These are phyloP conservation scores for Trichomalopsis sarcophagae DNA, from an alignment of 1,140 invertebrate genomes.

Conservation along the genomic window DNA sequence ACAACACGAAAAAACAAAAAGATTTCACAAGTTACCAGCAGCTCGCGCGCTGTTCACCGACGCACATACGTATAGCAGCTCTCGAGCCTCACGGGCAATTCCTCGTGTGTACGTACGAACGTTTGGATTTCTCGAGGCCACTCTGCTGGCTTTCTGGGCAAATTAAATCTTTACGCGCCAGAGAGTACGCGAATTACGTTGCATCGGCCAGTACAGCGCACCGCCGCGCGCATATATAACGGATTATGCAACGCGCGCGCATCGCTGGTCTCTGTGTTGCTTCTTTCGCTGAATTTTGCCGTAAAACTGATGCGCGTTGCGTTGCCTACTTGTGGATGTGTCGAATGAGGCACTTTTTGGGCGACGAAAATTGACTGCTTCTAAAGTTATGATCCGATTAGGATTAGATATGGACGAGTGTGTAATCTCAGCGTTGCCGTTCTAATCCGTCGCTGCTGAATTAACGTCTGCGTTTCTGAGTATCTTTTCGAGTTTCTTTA, in stretches of 20 bases:
- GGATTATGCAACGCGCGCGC: constrained; percentile 37
- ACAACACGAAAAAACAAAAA: neutral
- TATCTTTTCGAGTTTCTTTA: no score
- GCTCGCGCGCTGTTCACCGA: neutral
- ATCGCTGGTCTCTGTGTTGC: neutral
- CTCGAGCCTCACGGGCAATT: constrained; percentile 9
- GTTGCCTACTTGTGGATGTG: neutral
- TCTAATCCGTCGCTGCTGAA: no score
- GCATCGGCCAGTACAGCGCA: neutral
- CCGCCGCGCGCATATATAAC: constrained; percentile 30
- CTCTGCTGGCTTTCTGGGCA: constrained; percentile 27
- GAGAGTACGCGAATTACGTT: constrained; percentile 45
- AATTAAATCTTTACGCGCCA: constrained; percentile 52
- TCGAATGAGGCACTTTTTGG: no score
- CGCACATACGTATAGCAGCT: neutral
- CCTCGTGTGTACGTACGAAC: neutral
- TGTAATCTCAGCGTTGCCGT: no score
- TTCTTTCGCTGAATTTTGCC: constrained; percentile 1
- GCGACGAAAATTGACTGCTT: no score
- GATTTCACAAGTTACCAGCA: constrained; percentile 14
- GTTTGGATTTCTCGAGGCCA: constrained; percentile 39
- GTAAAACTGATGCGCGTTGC: neutral
- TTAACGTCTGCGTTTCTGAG: no score
- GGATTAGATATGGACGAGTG: no score
- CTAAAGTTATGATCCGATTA: no score